These are phyloP conservation scores for Ariolimax columbianus DNA, from an alignment of 2,888 invertebrate species.

Conservation along the genomic window DNA sequence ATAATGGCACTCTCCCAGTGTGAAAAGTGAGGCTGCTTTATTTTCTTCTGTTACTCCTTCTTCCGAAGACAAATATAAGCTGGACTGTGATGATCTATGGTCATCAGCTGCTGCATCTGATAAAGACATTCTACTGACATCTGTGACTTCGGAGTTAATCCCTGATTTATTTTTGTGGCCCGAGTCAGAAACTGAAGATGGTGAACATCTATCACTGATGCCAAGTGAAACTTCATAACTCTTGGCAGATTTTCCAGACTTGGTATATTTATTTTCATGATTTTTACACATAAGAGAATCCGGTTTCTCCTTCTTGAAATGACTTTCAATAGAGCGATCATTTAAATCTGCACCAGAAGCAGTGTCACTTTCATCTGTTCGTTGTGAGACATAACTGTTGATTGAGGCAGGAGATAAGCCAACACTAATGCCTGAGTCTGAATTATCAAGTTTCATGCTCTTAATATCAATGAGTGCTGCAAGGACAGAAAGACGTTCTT, in stretches of 20 bases:
- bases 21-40: not conserved
- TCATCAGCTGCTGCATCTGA: not conserved
- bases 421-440: not conserved
- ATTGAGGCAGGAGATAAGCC: not conserved
- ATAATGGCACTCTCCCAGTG: conserved; percentile 53
- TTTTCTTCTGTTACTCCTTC: not conserved
- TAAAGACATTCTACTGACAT: not conserved
- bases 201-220: not conserved
- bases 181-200: not conserved
- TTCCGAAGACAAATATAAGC: not conserved
- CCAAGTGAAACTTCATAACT: not conserved
- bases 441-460: not conserved
- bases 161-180: not conserved
- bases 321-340: not conserved
- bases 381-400: not conserved
- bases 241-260: no score
- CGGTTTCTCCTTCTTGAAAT: not conserved
- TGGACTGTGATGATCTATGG: not conserved
- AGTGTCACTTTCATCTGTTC: not conserved
- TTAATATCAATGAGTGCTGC: not conserved
- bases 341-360: not conserved
- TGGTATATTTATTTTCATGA: not conserved
- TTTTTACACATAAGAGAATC: not conserved
- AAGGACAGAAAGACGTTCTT: not conserved
- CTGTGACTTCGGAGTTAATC: no score